Conservation (phyloP, 1,140 invertebrate species). For the Theocolax elegans region DNA sequence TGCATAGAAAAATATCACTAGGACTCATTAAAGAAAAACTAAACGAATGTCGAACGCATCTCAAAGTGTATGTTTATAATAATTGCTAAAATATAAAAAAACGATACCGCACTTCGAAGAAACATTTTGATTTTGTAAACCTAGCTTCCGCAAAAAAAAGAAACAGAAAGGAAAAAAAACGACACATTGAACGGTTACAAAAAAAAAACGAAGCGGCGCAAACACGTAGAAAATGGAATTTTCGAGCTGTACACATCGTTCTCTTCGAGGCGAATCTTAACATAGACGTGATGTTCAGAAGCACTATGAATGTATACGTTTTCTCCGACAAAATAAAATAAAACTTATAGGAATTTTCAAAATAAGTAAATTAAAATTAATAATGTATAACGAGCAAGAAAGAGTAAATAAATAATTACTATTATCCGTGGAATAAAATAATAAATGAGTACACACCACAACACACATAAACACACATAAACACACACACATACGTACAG, state of each 20-base stretch:
- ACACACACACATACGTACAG: neutral
- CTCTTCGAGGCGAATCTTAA: neutral
- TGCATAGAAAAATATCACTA: too few species aligned
- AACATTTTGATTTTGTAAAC: too few species aligned
- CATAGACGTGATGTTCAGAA: neutral
- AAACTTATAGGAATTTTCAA: conserved; percentile 3
- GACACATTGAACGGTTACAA: too few species aligned
- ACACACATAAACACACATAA: neutral
- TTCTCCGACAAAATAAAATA: neutral
- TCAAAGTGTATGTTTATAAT: too few species aligned
- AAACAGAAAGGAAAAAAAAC: too few species aligned
- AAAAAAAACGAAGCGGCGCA: neutral
- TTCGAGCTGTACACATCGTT: conserved; percentile 2
- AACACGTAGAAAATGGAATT: conserved; percentile 1
- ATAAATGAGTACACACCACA: too few species aligned
- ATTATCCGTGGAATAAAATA: neutral
- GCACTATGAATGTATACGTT: conserved; percentile 14
- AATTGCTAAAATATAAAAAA: too few species aligned
- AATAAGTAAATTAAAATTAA: neutral
- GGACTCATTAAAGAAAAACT: too few species aligned
- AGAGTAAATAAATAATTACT: conserved; percentile 4
- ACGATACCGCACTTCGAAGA: too few species aligned
- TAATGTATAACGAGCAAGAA: too few species aligned
- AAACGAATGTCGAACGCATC: too few species aligned
- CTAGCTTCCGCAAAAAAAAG: too few species aligned